Evolutionary conservation across 64 coral and sea anemone species (phyloP), one percentile per base, ranked within the genome.

Genomic region (Exaiptasia diaphana): DNA sequence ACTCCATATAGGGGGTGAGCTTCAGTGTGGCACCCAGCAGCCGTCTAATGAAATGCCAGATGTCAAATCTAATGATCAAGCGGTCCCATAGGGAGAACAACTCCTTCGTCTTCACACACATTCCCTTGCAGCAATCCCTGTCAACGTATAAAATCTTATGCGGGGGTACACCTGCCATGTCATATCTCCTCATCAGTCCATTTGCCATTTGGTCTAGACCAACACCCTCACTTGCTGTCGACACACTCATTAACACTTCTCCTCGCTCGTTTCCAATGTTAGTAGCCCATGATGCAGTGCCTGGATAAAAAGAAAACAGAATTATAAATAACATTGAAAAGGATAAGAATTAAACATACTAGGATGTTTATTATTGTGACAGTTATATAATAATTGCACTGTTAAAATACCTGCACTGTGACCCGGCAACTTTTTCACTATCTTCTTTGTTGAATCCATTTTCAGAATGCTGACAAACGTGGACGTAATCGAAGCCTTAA

Each of bases 231-330:
- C 46, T 59, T 14, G 79, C 73, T 5, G 85, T 94, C 22, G 88
- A 53, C 24, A 88, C 73, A 27, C 52, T 79, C 48, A 83, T 94
- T 0, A 88, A 72, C 7, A 94, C 91, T 79, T 88, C 72, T 10
- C 91, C 91, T 25, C 75, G 84, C 24, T 94, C 79, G 24, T 94
- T 93, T 22, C 78, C 84, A 9, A 93, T 57, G 28, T 93, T 93
- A 2, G 91, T 93, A 0, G 34, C 18, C 72, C 84, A 86, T 0
- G 11, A 40, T 13, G 59, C 59, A 67, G 76, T 56, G n/a, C n/a
- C n/a, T n/a, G n/a, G n/a, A n/a, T n/a, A n/a, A n/a, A n/a, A n/a
- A n/a, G n/a, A n/a, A n/a, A n/a, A n/a, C n/a, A n/a, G n/a, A n/a
- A n/a, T n/a, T n/a, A n/a, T n/a, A n/a, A n/a, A n/a, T n/a, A n/a